These are phyloP conservation scores for Pao palembangensis DNA, from an alignment of 2,113 vertebrate species.

Conservation along the genomic window DNA sequence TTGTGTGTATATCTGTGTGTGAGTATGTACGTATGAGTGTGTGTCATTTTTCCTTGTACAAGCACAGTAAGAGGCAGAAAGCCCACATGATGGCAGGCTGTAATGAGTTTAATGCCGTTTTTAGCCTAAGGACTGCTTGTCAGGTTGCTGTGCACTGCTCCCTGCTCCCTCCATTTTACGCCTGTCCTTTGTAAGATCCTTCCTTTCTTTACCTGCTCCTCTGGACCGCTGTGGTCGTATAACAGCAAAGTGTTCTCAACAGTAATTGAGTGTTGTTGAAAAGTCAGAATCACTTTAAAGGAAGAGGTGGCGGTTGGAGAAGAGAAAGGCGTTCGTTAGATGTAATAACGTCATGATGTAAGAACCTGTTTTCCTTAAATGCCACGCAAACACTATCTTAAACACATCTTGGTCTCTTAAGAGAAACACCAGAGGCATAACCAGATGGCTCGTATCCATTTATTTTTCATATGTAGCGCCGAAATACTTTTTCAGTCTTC, in stretches of 20 bases:
- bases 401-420: constrained; percentile 14
- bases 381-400: constrained; percentile 4
- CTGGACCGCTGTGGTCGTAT: constrained; percentile 9
- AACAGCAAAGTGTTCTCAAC: constrained; percentile 26
- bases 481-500: no score
- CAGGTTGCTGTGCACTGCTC: constrained; percentile 33
- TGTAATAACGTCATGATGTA: not conserved
- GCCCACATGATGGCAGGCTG: constrained; percentile 18
- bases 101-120: constrained; percentile 54
- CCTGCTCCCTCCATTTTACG: constrained; percentile 28
- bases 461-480: no score
- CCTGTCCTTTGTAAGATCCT: constrained; percentile 44
- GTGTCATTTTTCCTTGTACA: not conserved
- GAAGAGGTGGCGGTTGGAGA: not conserved
- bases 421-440: constrained; percentile 34
- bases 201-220: constrained; percentile 4
- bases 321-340: not conserved
- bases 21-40: not conserved
- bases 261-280: constrained; percentile 45
- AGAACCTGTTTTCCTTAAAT: constrained; percentile 33
- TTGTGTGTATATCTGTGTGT: not conserved
- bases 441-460: constrained; percentile 26
- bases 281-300: constrained; percentile 16
- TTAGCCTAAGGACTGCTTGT: constrained; percentile 48
- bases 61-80: constrained; percentile 4